Evolutionary conservation across 2,797 vertebrate species (phyloP).

Genomic region (Pseudomugil gertrudae): DNA sequence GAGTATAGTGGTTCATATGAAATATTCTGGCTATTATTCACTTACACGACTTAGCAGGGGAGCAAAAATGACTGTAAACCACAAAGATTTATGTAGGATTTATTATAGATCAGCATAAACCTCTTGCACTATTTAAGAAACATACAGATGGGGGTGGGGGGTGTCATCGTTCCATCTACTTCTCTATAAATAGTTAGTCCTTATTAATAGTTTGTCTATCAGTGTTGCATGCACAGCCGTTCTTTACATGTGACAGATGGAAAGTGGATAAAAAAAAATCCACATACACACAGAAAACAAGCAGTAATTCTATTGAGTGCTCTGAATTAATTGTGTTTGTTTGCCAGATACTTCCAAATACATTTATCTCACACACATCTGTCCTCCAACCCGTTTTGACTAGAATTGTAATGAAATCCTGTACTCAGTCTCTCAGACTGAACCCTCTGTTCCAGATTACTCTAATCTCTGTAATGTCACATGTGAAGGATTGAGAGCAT

Average conservation of each 20-base stretch:
- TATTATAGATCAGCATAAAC: too few species aligned
- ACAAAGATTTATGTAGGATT: too few species aligned
- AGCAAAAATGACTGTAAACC: not conserved
- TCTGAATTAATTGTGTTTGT: constrained; percentile 20
- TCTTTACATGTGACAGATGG: not conserved
- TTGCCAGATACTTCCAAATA: constrained; percentile 35
- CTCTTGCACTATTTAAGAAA: too few species aligned
- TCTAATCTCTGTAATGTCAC: constrained; percentile 50
- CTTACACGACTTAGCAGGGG: not conserved
- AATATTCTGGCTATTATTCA: not conserved
- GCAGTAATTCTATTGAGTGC: not conserved
- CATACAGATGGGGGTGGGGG: too few species aligned
- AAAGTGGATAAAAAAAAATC: not conserved
- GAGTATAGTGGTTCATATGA: not conserved
- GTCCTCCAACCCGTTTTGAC: constrained; percentile 7
- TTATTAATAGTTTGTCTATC: too few species aligned
- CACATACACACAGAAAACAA: constrained; percentile 3
- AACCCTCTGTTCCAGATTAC: constrained; percentile 59
- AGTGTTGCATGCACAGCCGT: too few species aligned
- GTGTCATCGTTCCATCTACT: too few species aligned
- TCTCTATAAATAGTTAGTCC: too few species aligned
- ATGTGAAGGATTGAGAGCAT: constrained; percentile 16
- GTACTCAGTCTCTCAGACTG: constrained; percentile 35
- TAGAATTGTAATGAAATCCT: constrained; percentile 47
- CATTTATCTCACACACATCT: constrained; percentile 21